phyloP scores from a whole-genome alignment of 2,888 invertebrate species.

The Hirtodrosophila confusa region DNA sequence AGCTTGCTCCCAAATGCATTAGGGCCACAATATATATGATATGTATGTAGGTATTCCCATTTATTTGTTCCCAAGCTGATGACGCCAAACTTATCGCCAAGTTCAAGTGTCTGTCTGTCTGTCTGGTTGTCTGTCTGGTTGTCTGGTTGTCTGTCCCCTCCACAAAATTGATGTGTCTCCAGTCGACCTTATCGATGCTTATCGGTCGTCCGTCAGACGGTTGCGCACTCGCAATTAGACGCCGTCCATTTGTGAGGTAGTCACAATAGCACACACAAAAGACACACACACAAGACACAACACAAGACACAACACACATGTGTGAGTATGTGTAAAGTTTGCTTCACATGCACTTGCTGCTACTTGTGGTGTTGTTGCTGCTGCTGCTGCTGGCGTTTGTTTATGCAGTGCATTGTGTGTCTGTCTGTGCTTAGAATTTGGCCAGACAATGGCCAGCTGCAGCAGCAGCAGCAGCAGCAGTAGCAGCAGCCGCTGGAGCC shows the following conservation, averaged over 20 bases:
- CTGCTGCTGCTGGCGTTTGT: slow-evolving; percentile 26
- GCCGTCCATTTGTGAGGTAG: slow-evolving; percentile 39
- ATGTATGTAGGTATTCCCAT: slow-evolving; percentile 1
- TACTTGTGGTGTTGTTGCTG: slow-evolving; percentile 12
- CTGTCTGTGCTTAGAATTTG: slow-evolving; percentile 59
- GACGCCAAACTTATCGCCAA: slow-evolving; percentile 49
- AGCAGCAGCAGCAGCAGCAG: slow-evolving; percentile 17
- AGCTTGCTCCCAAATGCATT: slow-evolving; percentile 12
- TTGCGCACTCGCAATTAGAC: slow-evolving; percentile 56
- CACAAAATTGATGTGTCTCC: slow-evolving; percentile 52
- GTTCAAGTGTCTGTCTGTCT: slow-evolving; percentile 31
- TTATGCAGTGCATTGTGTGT: slow-evolving; percentile 50
- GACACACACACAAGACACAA: slow-evolving; percentile 6
- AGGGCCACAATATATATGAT: too few species aligned
- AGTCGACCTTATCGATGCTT: slow-evolving; percentile 63
- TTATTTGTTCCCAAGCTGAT: slow-evolving; percentile 17
- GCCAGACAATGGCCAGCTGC: slow-evolving; percentile 63
- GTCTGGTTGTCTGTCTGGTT: not conserved
- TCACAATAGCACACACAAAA: slow-evolving; percentile 34
- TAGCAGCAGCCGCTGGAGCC: slow-evolving; percentile 20
- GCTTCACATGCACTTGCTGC: slow-evolving; percentile 72
- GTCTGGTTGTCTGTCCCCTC: slow-evolving; percentile 13
- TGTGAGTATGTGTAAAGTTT: slow-evolving; percentile 41
- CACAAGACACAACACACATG: slow-evolving; percentile 2
- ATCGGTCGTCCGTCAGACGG: slow-evolving; percentile 46